A percentile compares a stretch with the other conserved stretches of the same genome.
These are phyloP conservation scores for Trachelus stipa DNA, from an alignment of 2,888 invertebrate species.

Conservation along the genomic window DNA sequence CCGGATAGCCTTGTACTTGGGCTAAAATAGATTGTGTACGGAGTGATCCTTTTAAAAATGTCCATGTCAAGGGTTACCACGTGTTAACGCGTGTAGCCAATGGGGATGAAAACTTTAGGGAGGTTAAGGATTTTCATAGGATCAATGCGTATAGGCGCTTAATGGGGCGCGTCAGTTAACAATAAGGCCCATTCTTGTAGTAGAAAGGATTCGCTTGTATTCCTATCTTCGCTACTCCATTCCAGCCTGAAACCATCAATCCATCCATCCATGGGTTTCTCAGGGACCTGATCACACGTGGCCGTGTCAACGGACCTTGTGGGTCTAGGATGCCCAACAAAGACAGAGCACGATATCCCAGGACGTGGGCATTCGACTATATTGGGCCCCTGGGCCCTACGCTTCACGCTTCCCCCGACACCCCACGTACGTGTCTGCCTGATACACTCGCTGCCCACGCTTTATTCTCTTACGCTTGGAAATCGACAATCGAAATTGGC, in stretches of 20 bases:
- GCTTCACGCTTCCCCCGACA: slow-evolving; percentile 12
- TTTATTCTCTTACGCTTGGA: not conserved
- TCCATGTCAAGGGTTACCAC: no score
- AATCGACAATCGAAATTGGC: slow-evolving; percentile 3
- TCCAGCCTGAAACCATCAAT: no score
- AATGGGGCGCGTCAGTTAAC: no score
- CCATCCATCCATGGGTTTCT: not conserved
- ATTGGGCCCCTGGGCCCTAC: slow-evolving; percentile 1
- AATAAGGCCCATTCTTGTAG: no score
- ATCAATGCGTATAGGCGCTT: no score
- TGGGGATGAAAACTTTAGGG: no score
- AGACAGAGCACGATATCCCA: slow-evolving; percentile 6
- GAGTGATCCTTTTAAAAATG: no score
- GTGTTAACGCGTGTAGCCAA: no score
- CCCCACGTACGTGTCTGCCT: not conserved
- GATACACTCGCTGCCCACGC: not conserved
- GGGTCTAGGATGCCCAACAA: slow-evolving; percentile 20
- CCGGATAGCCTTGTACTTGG: not conserved
- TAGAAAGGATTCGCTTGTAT: no score
- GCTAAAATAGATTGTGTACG: not conserved
- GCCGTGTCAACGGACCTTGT: slow-evolving; percentile 21
- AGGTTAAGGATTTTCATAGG: no score
- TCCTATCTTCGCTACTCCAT: no score
- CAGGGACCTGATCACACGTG: slow-evolving; percentile 2
- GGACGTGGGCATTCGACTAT: not conserved